A percentile compares a stretch with the other conserved stretches of the same genome.
Evolutionary conservation across 2,888 invertebrate genomes (phyloP).

Genomic region (Lamproptera curius): DNA sequence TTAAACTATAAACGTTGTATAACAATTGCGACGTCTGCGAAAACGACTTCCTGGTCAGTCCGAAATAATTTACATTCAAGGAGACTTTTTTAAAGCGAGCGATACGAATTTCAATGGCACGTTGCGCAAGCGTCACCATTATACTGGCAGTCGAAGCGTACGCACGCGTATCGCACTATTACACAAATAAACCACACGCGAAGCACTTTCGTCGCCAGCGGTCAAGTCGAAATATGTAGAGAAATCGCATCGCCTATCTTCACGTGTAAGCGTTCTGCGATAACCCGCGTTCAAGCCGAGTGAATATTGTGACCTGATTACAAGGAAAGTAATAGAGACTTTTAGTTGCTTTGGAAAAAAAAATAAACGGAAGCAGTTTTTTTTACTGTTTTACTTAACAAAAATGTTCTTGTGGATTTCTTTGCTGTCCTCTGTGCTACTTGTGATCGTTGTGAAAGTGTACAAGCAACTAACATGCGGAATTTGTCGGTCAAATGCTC

Average conservation of each 20-base stretch:
- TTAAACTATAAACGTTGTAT: too few species aligned
- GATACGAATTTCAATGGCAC: conserved; percentile 33
- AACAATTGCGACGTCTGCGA: background rate
- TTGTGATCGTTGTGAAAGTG: conserved; percentile 48
- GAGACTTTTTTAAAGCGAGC: conserved; percentile 33
- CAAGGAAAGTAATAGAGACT: background rate
- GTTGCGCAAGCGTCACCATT: conserved; percentile 16
- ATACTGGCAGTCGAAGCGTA: conserved; percentile 10
- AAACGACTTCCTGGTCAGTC: conserved; percentile 12
- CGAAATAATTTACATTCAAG: conserved; percentile 23
- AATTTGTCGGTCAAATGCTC: conserved; percentile 60
- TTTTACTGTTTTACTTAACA: background rate
- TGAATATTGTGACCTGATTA: conserved; percentile 5
- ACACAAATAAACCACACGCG: conserved; percentile 16
- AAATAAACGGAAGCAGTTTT: too few species aligned
- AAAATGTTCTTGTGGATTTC: conserved; percentile 12
- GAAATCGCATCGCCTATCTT: conserved; percentile 13
- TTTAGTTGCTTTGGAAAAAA: too few species aligned
- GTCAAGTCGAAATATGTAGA: conserved; percentile 13
- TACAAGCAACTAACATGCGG: conserved; percentile 64
- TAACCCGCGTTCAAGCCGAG: background rate
- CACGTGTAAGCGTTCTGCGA: conserved; percentile 6
- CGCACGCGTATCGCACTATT: conserved; percentile 12
- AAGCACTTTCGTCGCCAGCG: conserved; percentile 11
- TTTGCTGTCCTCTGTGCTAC: conserved; percentile 23